Evolutionary conservation across 2,113 vertebrate species (phyloP).

Genomic region (Narcine bancroftii): DNA sequence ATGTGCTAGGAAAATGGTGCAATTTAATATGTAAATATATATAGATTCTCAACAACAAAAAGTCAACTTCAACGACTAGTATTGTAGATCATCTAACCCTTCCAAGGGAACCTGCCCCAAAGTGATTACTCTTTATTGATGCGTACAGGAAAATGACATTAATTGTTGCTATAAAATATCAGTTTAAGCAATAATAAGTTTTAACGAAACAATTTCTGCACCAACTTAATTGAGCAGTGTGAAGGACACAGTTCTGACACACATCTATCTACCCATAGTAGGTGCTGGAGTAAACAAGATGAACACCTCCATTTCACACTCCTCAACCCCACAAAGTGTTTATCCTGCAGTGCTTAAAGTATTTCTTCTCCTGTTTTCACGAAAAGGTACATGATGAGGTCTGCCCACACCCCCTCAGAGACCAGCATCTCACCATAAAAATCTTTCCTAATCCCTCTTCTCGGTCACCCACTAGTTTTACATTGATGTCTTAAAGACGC

Average conservation of each 20-base stretch:
- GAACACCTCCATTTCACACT: background rate
- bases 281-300: background rate
- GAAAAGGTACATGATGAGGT: background rate
- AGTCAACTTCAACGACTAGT: background rate
- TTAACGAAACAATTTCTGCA: background rate
- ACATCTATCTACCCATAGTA: background rate
- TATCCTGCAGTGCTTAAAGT: background rate
- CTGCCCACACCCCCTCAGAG: background rate
- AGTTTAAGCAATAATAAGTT: background rate
- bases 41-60: background rate
- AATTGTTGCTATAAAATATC: background rate
- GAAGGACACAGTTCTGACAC: background rate
- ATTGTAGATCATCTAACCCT: background rate
- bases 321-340: background rate
- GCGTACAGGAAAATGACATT: background rate
- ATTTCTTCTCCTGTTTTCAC: background rate
- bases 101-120: background rate
- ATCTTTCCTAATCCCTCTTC: background rate
- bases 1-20: slow-evolving; percentile 15
- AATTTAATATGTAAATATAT: slow-evolving; percentile 3
- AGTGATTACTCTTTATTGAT: slow-evolving; percentile 10
- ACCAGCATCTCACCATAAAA: background rate
- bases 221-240: background rate
- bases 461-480: background rate
- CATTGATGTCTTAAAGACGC: too few relatives aligned